Evolutionary conservation across 2,113 vertebrate species (phyloP).

Genomic region (Telmatochromis brichardi): DNA sequence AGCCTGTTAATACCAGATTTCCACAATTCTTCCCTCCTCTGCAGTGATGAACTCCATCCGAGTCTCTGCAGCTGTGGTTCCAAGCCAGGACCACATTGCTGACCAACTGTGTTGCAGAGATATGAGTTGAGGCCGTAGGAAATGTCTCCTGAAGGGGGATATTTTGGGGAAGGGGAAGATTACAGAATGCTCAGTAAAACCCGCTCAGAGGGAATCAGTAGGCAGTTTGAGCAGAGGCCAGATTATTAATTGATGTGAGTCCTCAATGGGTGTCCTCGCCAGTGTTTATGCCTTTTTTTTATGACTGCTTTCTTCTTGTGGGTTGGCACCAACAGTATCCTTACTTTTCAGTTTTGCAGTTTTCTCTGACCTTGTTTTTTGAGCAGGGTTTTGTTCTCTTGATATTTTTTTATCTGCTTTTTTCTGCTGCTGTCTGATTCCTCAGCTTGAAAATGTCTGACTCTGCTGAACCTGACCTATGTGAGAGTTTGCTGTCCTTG

Average conservation of each 20-base stretch:
- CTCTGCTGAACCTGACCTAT: not conserved
- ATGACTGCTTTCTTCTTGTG: not conserved
- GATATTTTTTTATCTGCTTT: not conserved
- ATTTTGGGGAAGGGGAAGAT: not conserved
- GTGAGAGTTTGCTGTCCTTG: not conserved
- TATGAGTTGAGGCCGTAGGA: slow-evolving; percentile 13
- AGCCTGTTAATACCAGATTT: not conserved
- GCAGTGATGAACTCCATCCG: not conserved
- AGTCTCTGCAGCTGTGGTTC: not conserved
- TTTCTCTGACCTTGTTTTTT: not conserved
- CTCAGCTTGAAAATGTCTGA: not conserved
- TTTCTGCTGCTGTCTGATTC: not conserved
- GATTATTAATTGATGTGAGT: slow-evolving; percentile 22
- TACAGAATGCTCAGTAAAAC: slow-evolving; percentile 17
- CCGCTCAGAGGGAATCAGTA: not conserved
- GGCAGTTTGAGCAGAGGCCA: not conserved
- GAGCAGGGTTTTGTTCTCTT: not conserved
- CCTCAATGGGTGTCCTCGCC: not conserved
- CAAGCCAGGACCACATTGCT: not conserved
- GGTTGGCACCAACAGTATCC: not conserved
- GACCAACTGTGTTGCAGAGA: slow-evolving; percentile 16
- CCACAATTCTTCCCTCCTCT: not conserved
- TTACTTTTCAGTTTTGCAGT: not conserved
- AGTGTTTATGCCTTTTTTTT: not conserved
- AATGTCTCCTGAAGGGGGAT: slow-evolving; percentile 21